Base-by-base conservation (phyloP, 1,140 invertebrate species). In the Drosophila subobscura region DNA sequence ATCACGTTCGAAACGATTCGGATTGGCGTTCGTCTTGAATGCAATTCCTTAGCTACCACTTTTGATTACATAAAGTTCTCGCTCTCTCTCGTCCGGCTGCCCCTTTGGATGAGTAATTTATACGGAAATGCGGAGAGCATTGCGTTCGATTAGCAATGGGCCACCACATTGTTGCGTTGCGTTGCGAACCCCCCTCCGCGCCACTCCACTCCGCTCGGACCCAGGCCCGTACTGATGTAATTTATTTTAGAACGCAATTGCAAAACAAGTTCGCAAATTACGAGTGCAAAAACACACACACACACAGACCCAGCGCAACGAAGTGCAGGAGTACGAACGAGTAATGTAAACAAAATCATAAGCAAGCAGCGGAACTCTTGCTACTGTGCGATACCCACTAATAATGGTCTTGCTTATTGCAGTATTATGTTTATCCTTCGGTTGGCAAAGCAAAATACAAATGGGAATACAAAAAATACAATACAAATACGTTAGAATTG, bases 211-310 rank as follows among this genome's bases (percentile, higher is more conserved):
- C 47, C 63, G 4, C 33, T 41, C 40, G 20, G 20, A 2, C 40
- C 25, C n/a, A 5, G 7, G 6, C 37, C 33, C 27, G 3, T 5
- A 65, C 60, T 85, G 72, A 70, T 85, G 80, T 85, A 85, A 79
- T 85, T 70, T 72, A 85, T 73, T 85, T 83, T 77, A 70, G 80
- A 85, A 85, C 80, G 80, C 80, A 85, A 85, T 86, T 86, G 72
- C 77, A 79, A 73, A 77, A 73, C 56, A 79, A 79, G 77, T 75
- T 71, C 55, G 68, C 53, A 80, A 60, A 54, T 58, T 40, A 61
- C 42, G 73, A 10, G 27, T 50, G 49, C 49, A 52, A 14, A 33
- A 22, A 52, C n/a, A 44, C 5, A 59, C 14, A 46, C 25, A 37
- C 22, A 54, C 12, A 41, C 27, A 41, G 12, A 49, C 0, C 27